Base-by-base conservation (phyloP, 2,888 invertebrate genomes). In the Nemurella pictetii region DNA sequence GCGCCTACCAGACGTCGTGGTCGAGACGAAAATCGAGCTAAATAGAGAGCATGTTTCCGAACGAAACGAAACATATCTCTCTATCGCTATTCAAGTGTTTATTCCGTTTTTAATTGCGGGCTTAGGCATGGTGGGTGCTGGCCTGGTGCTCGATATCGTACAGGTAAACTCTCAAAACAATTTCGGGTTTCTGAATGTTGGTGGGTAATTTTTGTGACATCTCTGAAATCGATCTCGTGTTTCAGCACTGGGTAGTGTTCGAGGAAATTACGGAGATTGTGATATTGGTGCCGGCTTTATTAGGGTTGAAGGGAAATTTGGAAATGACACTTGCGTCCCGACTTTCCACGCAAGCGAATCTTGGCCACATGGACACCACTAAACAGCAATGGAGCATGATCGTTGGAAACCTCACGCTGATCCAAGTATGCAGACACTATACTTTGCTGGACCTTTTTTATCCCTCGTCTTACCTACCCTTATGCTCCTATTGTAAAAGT, bases 261-360 rank as follows among this genome's bases (percentile, higher is more conserved):
- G 92, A 91, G 87, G 92, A 93, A 89, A 93, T 95, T 9, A 93
- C 94, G 75, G 95, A 95, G 89, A 91, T 95, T 85, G 94, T 95
- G 89, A 95, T 95, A 87, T 90, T 96, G 91, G 97, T 98, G 78
- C 97, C 97, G 85, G 96, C 98, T 12, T 92, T 98, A 78, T 91
- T 98, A 85, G 98, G 98, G 12, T 92, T 98, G 26, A 98, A 98
- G 91, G 98, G 98, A 86, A 98, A 98, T 90, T 92, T 98, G 87
- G 98, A 98, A 92, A 98, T 98, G 98, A 98, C 98, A 29, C 91
- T 98, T 88, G 98, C 98, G 26, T 97, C 97, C 77, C 92, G 98
- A 85, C 92, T 98, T 3, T 98, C 97, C 20, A 98, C 98, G n/a
- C 95, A 97, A 91, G 93, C 95, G 12, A 95, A 96, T 90, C 91